phyloP scores from a whole-genome alignment of 2,888 invertebrate genomes.

The Heliconius aoede region DNA sequence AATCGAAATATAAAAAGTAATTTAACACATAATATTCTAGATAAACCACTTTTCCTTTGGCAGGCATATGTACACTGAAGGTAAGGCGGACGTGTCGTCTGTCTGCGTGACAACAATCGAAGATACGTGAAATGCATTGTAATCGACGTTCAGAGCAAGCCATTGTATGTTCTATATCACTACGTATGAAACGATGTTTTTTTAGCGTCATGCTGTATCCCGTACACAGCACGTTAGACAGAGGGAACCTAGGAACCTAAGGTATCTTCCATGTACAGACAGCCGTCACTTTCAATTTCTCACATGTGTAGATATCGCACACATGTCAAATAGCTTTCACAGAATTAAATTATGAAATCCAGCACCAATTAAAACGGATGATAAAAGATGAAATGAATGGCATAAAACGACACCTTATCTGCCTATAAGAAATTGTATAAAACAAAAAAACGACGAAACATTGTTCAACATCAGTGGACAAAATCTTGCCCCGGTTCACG shows the following conservation, averaged over 20 bases:
- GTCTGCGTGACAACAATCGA: constrained; percentile 31
- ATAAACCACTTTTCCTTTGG: background rate
- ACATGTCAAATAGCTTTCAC: too few species aligned
- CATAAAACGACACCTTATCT: background rate
- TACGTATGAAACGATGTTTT: background rate
- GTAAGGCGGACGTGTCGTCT: constrained; percentile 29
- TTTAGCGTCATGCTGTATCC: too few species aligned
- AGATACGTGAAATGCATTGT: constrained; percentile 23
- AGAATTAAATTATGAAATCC: background rate
- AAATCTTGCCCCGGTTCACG: background rate
- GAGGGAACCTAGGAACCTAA: too few species aligned
- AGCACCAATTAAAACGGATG: background rate
- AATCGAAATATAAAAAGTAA: too few species aligned
- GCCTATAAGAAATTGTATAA: background rate
- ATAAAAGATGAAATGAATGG: background rate
- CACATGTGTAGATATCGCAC: too few species aligned
- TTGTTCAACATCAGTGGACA: too few species aligned
- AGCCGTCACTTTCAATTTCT: too few species aligned
- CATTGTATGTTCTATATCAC: background rate
- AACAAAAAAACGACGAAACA: background rate
- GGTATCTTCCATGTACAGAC: too few species aligned
- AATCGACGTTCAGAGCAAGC: constrained; percentile 17
- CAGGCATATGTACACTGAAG: constrained; percentile 2
- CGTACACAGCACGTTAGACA: too few species aligned
- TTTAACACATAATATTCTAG: background rate